Percentiles rank a stretch among this genome's conserved stretches.
Evolutionary conservation across 2,888 invertebrate genomes (phyloP).

Genomic region (Plemyria rubiginata): DNA sequence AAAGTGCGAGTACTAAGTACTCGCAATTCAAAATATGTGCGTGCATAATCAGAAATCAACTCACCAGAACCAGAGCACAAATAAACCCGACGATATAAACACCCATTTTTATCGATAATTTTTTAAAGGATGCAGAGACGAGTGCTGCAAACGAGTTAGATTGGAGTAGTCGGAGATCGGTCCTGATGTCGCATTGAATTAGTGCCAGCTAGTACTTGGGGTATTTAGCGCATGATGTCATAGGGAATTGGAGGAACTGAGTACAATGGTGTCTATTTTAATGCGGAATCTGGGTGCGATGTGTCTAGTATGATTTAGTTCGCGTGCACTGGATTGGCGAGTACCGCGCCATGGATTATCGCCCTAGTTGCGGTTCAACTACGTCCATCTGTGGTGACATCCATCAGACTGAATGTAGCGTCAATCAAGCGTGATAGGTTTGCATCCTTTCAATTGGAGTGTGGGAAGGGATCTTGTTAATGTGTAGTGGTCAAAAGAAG

Average conservation of each 20-base stretch:
- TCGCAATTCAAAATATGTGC: neutral
- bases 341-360: conserved; percentile 2
- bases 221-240: conserved; percentile 76
- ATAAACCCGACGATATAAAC: conserved; percentile 70
- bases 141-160: conserved; percentile 66
- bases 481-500: neutral
- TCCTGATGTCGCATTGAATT: conserved; percentile 68
- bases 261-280: conserved; percentile 53
- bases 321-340: conserved; percentile 30
- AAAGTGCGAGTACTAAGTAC: too few relatives aligned
- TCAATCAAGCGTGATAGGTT: conserved; percentile 22
- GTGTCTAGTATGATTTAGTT: conserved; percentile 40
- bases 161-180: conserved; percentile 61
- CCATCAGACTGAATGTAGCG: conserved; percentile 24
- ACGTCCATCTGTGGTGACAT: conserved; percentile 5
- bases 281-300: conserved; percentile 36
- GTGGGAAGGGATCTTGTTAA: conserved; percentile 9
- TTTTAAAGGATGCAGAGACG: conserved; percentile 50
- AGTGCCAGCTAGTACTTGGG: conserved; percentile 64
- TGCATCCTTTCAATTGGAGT: conserved; percentile 24
- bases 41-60: conserved; percentile 44
- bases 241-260: conserved; percentile 61
- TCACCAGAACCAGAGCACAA: conserved; percentile 72
- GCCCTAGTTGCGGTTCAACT: conserved; percentile 14
- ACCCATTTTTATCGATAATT: conserved; percentile 59